phyloP scores from a whole-genome alignment of 2,888 invertebrate species.

The Rambutsinella grinnellia region DNA sequence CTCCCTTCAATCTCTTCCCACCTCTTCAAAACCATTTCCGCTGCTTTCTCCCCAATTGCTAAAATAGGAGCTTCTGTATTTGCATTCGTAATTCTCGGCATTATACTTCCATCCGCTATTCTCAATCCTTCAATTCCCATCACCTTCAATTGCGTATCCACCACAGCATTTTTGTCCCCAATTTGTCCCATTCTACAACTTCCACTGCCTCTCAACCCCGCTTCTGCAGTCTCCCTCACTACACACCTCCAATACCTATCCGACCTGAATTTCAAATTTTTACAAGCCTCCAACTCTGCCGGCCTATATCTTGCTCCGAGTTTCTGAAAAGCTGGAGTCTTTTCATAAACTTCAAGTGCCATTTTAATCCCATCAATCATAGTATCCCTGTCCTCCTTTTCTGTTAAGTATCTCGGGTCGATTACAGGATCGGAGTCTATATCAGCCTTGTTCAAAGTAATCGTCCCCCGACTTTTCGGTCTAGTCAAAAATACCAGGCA shows the following conservation, averaged over 20 bases:
- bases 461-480: slow-evolving; percentile 16
- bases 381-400: slow-evolving; percentile 3
- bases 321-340: slow-evolving; percentile 1
- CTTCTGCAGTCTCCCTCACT: neutral
- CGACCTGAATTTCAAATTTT: slow-evolving; percentile 6
- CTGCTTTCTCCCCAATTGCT: neutral
- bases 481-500: neutral
- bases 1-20: too few species aligned
- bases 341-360: neutral
- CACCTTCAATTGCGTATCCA: slow-evolving; percentile 1
- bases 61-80: neutral
- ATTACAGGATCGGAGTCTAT: slow-evolving; percentile 21
- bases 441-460: slow-evolving; percentile 8
- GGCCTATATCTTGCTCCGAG: slow-evolving; percentile 5
- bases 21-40: neutral
- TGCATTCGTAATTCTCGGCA: neutral
- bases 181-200: slow-evolving; percentile 21
- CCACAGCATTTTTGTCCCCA: slow-evolving; percentile 5
- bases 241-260: slow-evolving; percentile 30
- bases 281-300: neutral
- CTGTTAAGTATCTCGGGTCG: slow-evolving; percentile 10
- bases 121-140: neutral
- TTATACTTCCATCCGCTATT: neutral
- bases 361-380: slow-evolving; percentile 2
- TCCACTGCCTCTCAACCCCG: neutral